Evolutionary conservation across 2,113 vertebrate genomes (phyloP).

Genomic region (Chloropsis cyanopogon): DNA sequence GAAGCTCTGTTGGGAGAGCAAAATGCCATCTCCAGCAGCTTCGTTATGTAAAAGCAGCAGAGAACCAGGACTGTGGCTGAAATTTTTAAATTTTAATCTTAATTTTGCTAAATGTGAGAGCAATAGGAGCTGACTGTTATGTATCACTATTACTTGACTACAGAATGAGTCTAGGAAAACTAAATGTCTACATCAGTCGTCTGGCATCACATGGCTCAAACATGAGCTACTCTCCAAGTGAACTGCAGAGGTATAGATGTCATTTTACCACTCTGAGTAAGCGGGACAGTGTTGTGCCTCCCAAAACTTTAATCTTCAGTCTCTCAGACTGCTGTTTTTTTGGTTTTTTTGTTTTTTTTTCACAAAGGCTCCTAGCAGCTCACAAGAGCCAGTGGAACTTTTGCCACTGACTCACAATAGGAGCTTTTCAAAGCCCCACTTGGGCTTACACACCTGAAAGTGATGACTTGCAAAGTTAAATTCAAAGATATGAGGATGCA

Average conservation of each 20-base stretch:
- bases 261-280: not conserved
- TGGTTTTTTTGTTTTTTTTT: not conserved
- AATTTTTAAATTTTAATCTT: not conserved
- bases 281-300: rapidly evolving
- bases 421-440: not conserved
- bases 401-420: not conserved
- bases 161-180: not conserved
- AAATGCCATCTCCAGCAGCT: not conserved
- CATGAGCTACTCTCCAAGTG: not conserved
- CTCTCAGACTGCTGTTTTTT: not conserved
- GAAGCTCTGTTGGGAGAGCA: not conserved
- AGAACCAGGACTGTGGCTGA: not conserved
- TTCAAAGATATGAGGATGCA: not conserved
- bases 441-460: not conserved
- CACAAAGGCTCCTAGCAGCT: not conserved
- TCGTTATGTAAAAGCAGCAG: not conserved
- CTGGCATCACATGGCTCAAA: not conserved
- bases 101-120: not conserved
- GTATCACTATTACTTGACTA: not conserved
- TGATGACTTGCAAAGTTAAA: not conserved
- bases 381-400: not conserved
- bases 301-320: not conserved
- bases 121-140: not conserved
- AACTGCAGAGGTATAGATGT: not conserved
- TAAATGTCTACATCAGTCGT: not conserved